Percentiles rank a stretch among this genome's conserved stretches.
These are phyloP conservation scores for Myotis myotis DNA, from an alignment of 2,797 vertebrate species.

Conservation along the genomic window DNA sequence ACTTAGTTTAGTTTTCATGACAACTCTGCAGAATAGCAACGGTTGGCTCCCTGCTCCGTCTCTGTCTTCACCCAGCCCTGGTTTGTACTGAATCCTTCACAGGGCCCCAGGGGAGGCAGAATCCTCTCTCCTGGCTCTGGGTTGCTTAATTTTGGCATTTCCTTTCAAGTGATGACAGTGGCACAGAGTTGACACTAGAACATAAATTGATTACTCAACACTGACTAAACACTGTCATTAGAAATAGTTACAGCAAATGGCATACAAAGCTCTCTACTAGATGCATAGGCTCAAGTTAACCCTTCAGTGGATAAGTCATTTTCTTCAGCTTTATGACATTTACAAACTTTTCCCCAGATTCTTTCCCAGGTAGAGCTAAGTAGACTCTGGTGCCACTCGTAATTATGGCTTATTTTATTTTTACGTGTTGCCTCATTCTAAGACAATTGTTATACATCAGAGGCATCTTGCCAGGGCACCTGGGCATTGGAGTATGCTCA, in stretches of 20 bases:
- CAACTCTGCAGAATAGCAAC: neutral
- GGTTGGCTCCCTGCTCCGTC: neutral
- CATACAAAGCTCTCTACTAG: neutral
- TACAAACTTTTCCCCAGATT: neutral
- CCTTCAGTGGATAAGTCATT: neutral
- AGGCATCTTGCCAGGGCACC: neutral
- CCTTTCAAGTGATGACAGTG: neutral
- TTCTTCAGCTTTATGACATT: constrained; percentile 9
- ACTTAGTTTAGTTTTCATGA: neutral
- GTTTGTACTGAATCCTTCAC: neutral
- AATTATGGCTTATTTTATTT: constrained; percentile 54
- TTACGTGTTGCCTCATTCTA: constrained; percentile 7
- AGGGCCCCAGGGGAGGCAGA: neutral
- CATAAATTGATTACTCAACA: neutral
- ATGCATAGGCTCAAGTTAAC: neutral
- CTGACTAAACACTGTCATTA: neutral
- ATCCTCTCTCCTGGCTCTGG: neutral
- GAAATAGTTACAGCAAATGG: neutral
- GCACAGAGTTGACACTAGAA: neutral
- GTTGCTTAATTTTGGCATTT: neutral
- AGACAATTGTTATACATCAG: constrained; percentile 30
- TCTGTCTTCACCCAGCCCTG: neutral
- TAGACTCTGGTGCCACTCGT: neutral
- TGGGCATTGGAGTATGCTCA: neutral
- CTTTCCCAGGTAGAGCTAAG: constrained; percentile 19